Conservation (phyloP, 92 coral and sea anemone species). For the Parazoanthus darwini region DNA sequence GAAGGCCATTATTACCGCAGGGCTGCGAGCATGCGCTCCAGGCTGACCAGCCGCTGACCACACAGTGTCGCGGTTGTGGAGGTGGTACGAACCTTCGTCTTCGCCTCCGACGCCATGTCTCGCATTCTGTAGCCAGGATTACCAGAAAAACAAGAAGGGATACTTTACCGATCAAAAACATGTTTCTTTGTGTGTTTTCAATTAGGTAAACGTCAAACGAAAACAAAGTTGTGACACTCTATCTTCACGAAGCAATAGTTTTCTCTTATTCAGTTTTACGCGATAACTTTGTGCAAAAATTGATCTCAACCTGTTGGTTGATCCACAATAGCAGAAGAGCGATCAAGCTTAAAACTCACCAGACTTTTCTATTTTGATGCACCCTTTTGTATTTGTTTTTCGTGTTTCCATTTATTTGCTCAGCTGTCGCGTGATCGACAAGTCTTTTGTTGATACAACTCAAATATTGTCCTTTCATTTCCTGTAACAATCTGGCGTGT, state of each 20-base stretch:
- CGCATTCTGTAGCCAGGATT: background rate
- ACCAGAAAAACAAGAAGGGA: background rate
- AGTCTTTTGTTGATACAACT: background rate
- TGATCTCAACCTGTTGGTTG: background rate
- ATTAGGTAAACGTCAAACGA: background rate
- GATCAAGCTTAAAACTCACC: background rate
- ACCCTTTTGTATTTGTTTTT: background rate
- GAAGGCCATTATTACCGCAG: slow-evolving; percentile 59
- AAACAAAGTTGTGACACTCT: background rate
- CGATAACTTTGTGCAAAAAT: background rate
- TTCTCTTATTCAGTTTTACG: too few species aligned
- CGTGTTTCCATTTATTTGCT: background rate
- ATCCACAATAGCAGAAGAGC: background rate
- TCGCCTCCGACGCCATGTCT: slow-evolving; percentile 46
- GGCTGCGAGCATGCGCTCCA: slow-evolving; percentile 57
- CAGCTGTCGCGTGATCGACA: background rate
- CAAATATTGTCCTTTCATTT: background rate
- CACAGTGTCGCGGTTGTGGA: slow-evolving; percentile 46
- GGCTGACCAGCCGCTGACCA: slow-evolving; percentile 36
- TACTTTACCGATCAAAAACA: background rate
- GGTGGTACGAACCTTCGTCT: slow-evolving; percentile 40
- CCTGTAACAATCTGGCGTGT: too few species aligned
- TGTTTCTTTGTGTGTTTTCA: background rate
- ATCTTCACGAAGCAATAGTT: background rate
- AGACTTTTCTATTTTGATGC: background rate